Evolutionary conservation across 1,140 invertebrate species (phyloP).

Genomic region (Heterodera schachtii): DNA sequence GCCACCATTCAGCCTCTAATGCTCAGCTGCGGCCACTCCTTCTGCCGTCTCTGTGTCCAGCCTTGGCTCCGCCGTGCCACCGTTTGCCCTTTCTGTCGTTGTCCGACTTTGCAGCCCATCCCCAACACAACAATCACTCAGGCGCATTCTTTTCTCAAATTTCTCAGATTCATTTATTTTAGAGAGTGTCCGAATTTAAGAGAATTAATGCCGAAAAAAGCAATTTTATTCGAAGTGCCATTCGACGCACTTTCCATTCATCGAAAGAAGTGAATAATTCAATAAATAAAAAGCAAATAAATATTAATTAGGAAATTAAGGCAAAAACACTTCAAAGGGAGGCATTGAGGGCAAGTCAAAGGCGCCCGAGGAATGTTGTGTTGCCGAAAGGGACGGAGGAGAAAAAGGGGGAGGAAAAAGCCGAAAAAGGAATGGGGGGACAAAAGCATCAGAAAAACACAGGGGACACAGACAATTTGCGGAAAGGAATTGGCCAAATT

Average conservation of each 20-base stretch:
- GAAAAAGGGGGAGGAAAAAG: not conserved
- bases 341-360: slow-evolving; percentile 20
- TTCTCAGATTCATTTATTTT: not conserved
- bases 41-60: slow-evolving; percentile 24
- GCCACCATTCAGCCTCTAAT: slow-evolving; percentile 14
- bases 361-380: slow-evolving; percentile 20
- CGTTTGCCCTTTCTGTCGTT: slow-evolving; percentile 25
- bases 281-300: not conserved
- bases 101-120: slow-evolving; percentile 14
- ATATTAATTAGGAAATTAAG: slow-evolving; percentile 8
- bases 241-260: slow-evolving; percentile 15
- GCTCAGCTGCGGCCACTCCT: slow-evolving; percentile 27
- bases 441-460: not conserved
- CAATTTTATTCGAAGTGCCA: slow-evolving; percentile 14
- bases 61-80: slow-evolving; percentile 21
- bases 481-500: not conserved
- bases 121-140: slow-evolving; percentile 9
- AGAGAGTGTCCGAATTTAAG: slow-evolving; percentile 22
- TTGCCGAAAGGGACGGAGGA: not conserved
- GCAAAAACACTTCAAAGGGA: slow-evolving; percentile 9
- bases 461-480: not conserved
- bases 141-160: not conserved
- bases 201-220: not conserved
- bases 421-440: not conserved
- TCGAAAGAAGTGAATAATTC: slow-evolving; percentile 15